Percentiles rank a stretch among this genome's conserved stretches.
Evolutionary conservation across 2,797 vertebrate genomes (phyloP).

Genomic region (Hippocampus kuda): DNA sequence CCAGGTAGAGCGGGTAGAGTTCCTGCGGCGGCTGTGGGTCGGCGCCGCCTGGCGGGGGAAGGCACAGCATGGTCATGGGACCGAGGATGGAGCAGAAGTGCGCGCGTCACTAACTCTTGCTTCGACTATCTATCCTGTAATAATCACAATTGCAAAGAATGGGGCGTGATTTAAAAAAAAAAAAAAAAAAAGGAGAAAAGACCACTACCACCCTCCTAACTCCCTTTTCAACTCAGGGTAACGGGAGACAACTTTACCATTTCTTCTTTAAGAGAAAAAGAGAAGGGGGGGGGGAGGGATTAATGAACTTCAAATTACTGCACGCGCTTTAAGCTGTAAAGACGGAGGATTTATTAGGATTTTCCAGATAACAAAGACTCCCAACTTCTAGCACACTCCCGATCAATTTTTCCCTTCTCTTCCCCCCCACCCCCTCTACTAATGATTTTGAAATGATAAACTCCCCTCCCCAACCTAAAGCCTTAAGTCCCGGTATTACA

Average conservation of each 20-base stretch:
- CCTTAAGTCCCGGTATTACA: constrained; percentile 80
- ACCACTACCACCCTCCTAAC: constrained; percentile 71
- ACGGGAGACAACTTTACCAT: constrained; percentile 87
- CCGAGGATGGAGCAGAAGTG: background rate
- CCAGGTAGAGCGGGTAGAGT: constrained; percentile 79
- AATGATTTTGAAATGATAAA: constrained; percentile 97
- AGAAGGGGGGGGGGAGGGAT: constrained; percentile 73
- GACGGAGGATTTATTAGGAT: constrained; percentile 99
- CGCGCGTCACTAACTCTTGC: constrained; percentile 49
- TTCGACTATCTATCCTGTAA: constrained; percentile 78
- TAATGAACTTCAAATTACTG: constrained; percentile 97
- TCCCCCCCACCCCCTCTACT: constrained; percentile 66
- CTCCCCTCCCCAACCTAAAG: constrained; percentile 75
- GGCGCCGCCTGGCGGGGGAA: constrained; percentile 69
- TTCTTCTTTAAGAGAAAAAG: constrained; percentile 83
- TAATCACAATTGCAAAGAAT: constrained; percentile 85
- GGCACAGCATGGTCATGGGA: constrained; percentile 55
- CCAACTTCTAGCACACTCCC: constrained; percentile 95
- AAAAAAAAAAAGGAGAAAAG: constrained; percentile 27
- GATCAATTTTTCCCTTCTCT: constrained; percentile 81
- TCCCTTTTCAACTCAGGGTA: constrained; percentile 75
- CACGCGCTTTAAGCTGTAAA: constrained; percentile 97
- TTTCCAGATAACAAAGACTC: constrained; percentile 97
- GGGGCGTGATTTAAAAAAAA: constrained; percentile 60
- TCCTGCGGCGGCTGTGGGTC: constrained; percentile 45